Evolutionary conservation across 2,888 invertebrate species (phyloP).

Genomic region (Acrobasis suavella): DNA sequence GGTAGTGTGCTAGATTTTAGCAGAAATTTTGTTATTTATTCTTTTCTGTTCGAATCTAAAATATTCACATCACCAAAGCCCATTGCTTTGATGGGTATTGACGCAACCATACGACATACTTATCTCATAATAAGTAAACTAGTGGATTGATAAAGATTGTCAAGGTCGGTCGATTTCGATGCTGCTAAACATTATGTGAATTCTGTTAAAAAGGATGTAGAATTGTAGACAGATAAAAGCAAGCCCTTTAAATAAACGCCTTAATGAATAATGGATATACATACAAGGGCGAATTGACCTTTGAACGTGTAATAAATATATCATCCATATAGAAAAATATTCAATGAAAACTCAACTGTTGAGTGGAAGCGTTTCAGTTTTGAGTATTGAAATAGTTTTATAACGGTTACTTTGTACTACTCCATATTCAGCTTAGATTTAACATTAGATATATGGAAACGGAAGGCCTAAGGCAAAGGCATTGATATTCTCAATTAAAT

Average conservation of each 20-base stretch:
- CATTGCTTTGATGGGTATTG: not conserved
- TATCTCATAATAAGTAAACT: not conserved
- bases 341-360: no score
- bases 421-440: constrained; percentile 1
- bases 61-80: no score
- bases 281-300: no score
- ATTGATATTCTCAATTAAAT: constrained; percentile 71
- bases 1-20: no score
- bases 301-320: no score
- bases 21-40: no score
- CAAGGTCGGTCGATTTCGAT: not conserved
- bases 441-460: not conserved
- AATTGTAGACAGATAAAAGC: not conserved
- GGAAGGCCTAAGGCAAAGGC: constrained; percentile 52
- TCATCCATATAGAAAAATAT: no score
- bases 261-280: no score
- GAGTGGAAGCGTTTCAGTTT: no score
- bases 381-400: not conserved
- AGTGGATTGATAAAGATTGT: not conserved
- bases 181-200: not conserved
- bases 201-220: not conserved
- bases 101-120: not conserved
- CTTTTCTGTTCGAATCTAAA: no score
- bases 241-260: no score
- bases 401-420: not conserved